These are phyloP conservation scores for Caenorhabditis tropicalis DNA, from an alignment of 1,140 invertebrate genomes.

Conservation along the genomic window DNA sequence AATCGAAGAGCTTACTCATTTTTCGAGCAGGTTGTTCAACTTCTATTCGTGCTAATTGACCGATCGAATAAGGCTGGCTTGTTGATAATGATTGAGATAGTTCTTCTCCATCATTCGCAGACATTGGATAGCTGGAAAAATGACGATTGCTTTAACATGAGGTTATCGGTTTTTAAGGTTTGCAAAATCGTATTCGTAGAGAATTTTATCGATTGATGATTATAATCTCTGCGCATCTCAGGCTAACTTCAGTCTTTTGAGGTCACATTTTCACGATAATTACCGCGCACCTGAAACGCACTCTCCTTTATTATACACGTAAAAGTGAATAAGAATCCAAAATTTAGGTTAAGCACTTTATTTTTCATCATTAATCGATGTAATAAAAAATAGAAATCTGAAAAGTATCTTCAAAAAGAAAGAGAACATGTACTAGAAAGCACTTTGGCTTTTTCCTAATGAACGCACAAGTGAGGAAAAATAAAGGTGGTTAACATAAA, in stretches of 20 bases:
- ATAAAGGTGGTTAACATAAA: constrained; percentile 32
- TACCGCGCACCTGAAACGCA: background rate
- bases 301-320: background rate
- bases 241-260: too few relatives aligned
- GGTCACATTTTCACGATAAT: background rate
- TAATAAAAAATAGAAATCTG: constrained; percentile 20
- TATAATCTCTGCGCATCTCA: background rate
- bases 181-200: background rate
- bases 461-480: background rate
- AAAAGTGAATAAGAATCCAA: background rate
- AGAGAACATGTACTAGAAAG: constrained; percentile 26
- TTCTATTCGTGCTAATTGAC: background rate
- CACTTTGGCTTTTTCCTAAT: background rate
- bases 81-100: too few relatives aligned
- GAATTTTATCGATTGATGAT: background rate
- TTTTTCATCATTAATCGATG: background rate
- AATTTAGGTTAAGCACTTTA: constrained; percentile 3
- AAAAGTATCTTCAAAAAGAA: background rate
- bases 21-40: background rate
- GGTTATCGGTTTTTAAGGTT: too few relatives aligned
- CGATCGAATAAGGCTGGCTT: background rate
- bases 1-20: constrained; percentile 35
- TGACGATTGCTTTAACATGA: too few relatives aligned
- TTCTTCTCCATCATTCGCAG: background rate
- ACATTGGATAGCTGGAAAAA: background rate